Percentiles rank a stretch among this genome's conserved stretches.
Evolutionary conservation across 2,888 invertebrate genomes (phyloP).

Genomic region (Dromius quadrimaculatus): DNA sequence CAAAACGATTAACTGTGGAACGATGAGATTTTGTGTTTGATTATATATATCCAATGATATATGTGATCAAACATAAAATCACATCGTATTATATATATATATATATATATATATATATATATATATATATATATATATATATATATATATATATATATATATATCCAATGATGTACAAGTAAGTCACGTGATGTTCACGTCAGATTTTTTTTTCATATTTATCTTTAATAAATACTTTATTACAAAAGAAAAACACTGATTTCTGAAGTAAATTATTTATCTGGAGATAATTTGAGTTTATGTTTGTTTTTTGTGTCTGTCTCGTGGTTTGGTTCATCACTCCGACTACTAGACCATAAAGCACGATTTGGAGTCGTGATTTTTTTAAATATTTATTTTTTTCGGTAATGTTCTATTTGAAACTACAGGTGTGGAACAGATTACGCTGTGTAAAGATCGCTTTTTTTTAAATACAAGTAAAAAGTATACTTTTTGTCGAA

Average conservation of each 20-base stretch:
- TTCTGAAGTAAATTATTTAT: no score
- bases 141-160: background rate
- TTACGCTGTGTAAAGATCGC: conserved; percentile 40
- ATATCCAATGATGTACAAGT: no score
- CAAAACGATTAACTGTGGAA: no score
- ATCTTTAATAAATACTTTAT: no score
- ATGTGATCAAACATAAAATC: no score
- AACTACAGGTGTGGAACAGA: conserved; percentile 50
- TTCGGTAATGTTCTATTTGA: conserved; percentile 27
- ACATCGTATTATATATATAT: background rate
- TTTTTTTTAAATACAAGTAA: conserved; percentile 35
- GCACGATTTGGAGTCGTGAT: conserved; percentile 36
- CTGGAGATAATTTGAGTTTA: background rate
- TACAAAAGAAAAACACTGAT: no score
- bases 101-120: background rate
- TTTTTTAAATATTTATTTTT: conserved; percentile 34
- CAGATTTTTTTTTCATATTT: no score
- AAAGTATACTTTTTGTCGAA: background rate
- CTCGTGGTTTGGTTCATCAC: conserved; percentile 25
- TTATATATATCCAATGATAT: no score
- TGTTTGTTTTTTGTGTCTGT: conserved; percentile 12
- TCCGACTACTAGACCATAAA: conserved; percentile 39
- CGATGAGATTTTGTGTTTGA: no score
- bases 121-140: background rate
- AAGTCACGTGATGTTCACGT: no score